phyloP scores from a whole-genome alignment of 1,140 invertebrate species.

The Phymastichus coffea region DNA sequence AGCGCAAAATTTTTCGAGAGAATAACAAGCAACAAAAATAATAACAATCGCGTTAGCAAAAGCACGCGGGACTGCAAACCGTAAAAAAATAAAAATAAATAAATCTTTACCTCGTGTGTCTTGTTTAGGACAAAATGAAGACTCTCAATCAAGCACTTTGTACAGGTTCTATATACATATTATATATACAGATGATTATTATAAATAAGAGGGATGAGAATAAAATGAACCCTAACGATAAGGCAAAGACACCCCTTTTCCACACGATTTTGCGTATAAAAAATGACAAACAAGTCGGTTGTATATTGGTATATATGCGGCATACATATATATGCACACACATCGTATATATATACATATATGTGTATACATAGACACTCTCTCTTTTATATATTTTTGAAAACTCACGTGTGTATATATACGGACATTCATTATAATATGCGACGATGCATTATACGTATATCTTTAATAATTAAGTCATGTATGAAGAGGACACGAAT shows the following conservation, averaged over 20 bases:
- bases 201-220: conserved; percentile 28
- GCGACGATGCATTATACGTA: conserved; percentile 37
- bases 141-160: conserved; percentile 53
- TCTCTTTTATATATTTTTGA: conserved; percentile 59
- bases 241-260: conserved; percentile 46
- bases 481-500: conserved; percentile 9
- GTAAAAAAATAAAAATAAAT: background rate
- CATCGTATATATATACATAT: conserved; percentile 33
- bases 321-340: conserved; percentile 34
- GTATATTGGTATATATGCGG: conserved; percentile 41
- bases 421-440: conserved; percentile 40
- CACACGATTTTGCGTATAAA: conserved; percentile 44
- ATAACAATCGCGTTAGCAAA: conserved; percentile 22
- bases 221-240: conserved; percentile 20
- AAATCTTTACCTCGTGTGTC: conserved; percentile 54
- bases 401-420: conserved; percentile 53
- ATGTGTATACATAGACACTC: conserved; percentile 49
- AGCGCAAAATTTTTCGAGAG: too few relatives aligned
- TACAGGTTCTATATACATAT: conserved; percentile 45
- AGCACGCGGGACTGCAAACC: conserved; percentile 28
- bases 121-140: conserved; percentile 49
- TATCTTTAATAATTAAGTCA: conserved; percentile 27
- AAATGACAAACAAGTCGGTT: conserved; percentile 33
- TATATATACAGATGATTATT: conserved; percentile 30
- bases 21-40: background rate